These are phyloP conservation scores for Tyrannus savana DNA, from an alignment of 2,113 vertebrate genomes.

Conservation along the genomic window DNA sequence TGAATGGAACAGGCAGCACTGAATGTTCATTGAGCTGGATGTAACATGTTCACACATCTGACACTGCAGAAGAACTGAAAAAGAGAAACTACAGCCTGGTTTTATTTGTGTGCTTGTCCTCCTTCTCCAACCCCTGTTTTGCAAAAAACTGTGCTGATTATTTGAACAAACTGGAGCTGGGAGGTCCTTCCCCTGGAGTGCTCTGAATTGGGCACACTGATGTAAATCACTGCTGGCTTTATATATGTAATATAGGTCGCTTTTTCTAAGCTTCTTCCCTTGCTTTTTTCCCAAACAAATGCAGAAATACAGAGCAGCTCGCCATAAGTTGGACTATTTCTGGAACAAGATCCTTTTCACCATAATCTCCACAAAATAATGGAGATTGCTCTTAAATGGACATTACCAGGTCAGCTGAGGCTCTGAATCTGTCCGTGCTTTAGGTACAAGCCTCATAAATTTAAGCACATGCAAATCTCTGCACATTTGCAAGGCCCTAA, in stretches of 20 bases:
- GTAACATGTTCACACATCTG: background rate
- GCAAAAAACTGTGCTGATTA: background rate
- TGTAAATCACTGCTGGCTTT: background rate
- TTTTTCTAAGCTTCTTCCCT: background rate
- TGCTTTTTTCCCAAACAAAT: background rate
- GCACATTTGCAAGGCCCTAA: background rate
- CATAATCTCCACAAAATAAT: background rate
- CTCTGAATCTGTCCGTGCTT: background rate
- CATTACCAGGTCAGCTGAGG: background rate
- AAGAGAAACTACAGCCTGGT: background rate
- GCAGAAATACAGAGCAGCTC: background rate
- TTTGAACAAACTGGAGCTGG: background rate
- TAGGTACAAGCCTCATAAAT: background rate
- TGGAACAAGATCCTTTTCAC: background rate
- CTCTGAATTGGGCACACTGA: background rate
- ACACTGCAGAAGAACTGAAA: background rate
- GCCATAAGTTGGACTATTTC: background rate
- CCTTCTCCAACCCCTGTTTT: background rate
- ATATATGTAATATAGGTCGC: background rate
- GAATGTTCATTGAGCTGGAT: background rate
- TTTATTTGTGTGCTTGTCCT: background rate
- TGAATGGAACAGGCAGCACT: background rate
- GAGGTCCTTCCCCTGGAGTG: background rate
- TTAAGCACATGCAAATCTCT: background rate
- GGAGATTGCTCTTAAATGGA: background rate